phyloP scores from a whole-genome alignment of 1,140 invertebrate species.

The Leptinotarsa defecta region DNA sequence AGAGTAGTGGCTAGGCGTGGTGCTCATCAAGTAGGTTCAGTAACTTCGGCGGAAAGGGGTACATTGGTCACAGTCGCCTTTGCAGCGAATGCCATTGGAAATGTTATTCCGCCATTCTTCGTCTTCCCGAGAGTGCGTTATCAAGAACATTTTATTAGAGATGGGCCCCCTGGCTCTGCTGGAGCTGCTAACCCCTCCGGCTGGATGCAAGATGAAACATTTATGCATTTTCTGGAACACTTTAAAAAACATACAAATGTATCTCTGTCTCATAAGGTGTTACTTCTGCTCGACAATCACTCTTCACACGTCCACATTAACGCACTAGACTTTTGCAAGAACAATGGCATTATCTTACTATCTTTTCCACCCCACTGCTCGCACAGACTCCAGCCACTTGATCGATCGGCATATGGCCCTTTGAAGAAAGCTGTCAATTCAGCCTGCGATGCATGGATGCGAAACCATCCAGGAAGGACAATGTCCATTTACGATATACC shows the following conservation, averaged over 20 bases:
- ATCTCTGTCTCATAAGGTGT: slow-evolving; percentile 52
- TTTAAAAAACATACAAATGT: slow-evolving; percentile 49
- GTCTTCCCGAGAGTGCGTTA: slow-evolving; percentile 28
- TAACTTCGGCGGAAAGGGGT: slow-evolving; percentile 58
- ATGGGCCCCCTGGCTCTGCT: slow-evolving; percentile 54
- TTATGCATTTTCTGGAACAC: slow-evolving; percentile 51
- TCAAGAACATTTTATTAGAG: slow-evolving; percentile 55
- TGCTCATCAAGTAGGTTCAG: slow-evolving; percentile 56
- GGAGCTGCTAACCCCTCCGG: slow-evolving; percentile 54
- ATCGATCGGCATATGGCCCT: slow-evolving; percentile 30
- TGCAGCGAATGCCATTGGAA: slow-evolving; percentile 49
- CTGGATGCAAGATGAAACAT: slow-evolving; percentile 55
- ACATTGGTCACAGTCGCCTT: slow-evolving; percentile 55
- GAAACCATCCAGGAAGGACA: slow-evolving; percentile 56
- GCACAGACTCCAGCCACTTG: background rate
- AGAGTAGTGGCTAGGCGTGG: slow-evolving; percentile 52
- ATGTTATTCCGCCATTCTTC: slow-evolving; percentile 42
- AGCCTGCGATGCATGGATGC: slow-evolving; percentile 56
- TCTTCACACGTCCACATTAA: slow-evolving; percentile 46
- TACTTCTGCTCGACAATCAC: slow-evolving; percentile 39
- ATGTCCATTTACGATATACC: slow-evolving; percentile 60
- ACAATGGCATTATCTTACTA: slow-evolving; percentile 50
- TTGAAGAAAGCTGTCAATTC: slow-evolving; percentile 54
- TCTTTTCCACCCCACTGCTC: slow-evolving; percentile 39
- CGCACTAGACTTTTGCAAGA: slow-evolving; percentile 46